Base-by-base conservation (phyloP, 2,888 invertebrate genomes). In the Zygogramma bicolorata region DNA sequence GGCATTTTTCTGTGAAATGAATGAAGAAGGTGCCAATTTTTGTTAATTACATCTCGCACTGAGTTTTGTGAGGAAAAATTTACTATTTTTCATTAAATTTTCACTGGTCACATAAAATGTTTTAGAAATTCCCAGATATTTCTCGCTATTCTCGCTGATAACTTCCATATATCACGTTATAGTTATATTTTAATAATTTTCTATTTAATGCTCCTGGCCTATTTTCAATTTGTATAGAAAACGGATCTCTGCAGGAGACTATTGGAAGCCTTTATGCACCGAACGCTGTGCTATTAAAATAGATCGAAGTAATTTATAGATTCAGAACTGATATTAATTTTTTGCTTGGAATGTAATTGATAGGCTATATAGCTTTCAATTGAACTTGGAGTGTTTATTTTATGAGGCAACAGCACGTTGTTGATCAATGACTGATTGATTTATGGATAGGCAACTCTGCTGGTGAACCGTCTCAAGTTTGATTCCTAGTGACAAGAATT, bases 241-340 rank as follows among this genome's bases (percentile, higher is more conserved):
- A 53, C 53, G 25, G 27, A 53, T 13, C 53, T 53, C 53, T 25
- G 53, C 53, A n/a, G 53, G 53, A 53, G 53, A 25, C 25, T n/a
- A 53, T 22, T 53, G 53, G 53, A 53, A 25, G 53, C 27, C 10
- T 53, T 53, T 53, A 25, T 53, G 27, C 7, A 27, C 53, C 13
- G 53, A 25, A 53, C 25, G 27, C 25, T 6, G 25, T 25, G 53
- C 25, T 25, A 53, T 53, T 53, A 25, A 25, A 53, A 53, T 53
- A 53, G 53, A 53, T 53, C 53, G 53, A n/a, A 53, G 53, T 53
- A 27, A 53, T 53, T 53, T 53, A 53, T 53, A 25, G 53, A 53
- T 53, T 53, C 27, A 53, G n/a, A n/a, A 22, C 25, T 25, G 53
- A 53, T 27, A 25, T 53, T 53, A 13, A n/a, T 53, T 22, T 53